Base-by-base conservation (phyloP, 2,113 vertebrate genomes). In the Numida meleagris region DNA sequence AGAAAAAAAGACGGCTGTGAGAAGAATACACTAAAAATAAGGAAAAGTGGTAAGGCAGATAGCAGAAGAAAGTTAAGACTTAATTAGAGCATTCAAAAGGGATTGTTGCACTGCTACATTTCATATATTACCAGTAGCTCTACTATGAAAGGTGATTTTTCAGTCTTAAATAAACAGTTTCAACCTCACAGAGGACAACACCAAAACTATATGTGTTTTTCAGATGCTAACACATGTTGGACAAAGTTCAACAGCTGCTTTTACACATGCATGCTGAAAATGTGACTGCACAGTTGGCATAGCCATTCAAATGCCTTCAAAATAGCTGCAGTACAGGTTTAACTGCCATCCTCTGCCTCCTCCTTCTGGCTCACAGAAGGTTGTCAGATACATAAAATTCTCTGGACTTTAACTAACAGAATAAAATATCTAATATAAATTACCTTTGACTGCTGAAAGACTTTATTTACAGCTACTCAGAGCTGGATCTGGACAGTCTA, bases 391-490 rank as follows among this genome's bases (percentile, higher is more conserved):
- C 63, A 81, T 3, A 6, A n/a, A 87, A 89, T 88, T 79, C 72
- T 86, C 89, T 17, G 18, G 75, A 88, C 63, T 83, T 95, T 46
- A 88, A 82, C 72, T 89, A 92, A 74, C n/a, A 82, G 82, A 91
- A 93, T 92, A 81, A 89, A 97, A 93, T 89, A 86, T 88, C 78
- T 80, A 94, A 77, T 80, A 94, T 95, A 95, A 95, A 96, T 93
- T 96, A 91, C 76, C 63, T 89, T 45, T 95, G 94, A 91, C 93
- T 95, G 79, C 75, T 95, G 93, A 94, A 95, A 95, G 79, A 71
- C 67, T 94, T 89, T 95, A 96, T 96, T 96, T 95, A 89, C 95
- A 93, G 91, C 82, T 94, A 88, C 88, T 91, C 85, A 71, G 87
- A 83, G 59, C 63, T 83, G 91, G 87, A 93, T 97, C 89, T 95